Conservation (phyloP, 2,797 vertebrate species). For the Pyrrhura leucotis region DNA sequence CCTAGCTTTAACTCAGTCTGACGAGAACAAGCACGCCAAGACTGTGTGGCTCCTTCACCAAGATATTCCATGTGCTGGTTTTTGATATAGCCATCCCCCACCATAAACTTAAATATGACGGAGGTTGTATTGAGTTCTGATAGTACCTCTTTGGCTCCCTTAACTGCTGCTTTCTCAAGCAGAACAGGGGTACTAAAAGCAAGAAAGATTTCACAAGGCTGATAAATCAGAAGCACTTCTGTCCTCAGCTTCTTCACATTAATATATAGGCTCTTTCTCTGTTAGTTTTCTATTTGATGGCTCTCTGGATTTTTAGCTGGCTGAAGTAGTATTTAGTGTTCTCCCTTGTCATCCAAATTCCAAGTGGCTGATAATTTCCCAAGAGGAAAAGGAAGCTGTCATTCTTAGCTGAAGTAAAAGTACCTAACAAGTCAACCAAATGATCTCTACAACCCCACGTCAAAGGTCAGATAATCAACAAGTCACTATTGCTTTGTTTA, state of each 20-base stretch:
- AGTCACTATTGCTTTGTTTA: background rate
- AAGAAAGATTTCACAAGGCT: background rate
- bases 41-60: background rate
- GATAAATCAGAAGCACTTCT: background rate
- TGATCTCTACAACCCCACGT: background rate
- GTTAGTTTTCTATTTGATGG: background rate
- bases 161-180: background rate
- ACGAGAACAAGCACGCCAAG: background rate
- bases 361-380: background rate
- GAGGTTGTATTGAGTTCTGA: background rate
- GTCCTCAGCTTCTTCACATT: background rate
- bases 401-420: background rate
- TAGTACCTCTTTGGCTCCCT: background rate
- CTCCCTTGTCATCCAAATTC: background rate
- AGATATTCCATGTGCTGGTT: background rate
- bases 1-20: background rate
- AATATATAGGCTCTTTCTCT: background rate
- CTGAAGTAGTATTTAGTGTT: background rate
- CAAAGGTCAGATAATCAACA: background rate
- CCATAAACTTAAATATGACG: background rate
- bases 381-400: background rate
- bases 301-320: background rate
- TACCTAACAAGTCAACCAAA: background rate
- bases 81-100: background rate
- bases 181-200: background rate